phyloP scores from a whole-genome alignment of 1,140 invertebrate genomes.

The Trialeurodes vaporariorum region DNA sequence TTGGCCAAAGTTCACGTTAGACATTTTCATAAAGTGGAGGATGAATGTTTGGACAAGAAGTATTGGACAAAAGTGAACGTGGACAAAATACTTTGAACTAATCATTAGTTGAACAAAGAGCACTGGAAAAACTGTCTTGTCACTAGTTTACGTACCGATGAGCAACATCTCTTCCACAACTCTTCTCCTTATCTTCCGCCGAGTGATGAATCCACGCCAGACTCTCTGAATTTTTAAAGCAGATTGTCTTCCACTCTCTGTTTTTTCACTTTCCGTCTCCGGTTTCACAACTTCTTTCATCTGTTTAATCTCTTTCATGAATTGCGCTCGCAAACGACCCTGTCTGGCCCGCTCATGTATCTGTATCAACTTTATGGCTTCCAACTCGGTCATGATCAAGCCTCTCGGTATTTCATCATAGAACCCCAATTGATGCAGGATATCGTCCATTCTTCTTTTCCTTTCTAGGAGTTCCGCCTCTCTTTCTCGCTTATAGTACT shows the following conservation, averaged over 20 bases:
- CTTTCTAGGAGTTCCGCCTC: conserved; percentile 45
- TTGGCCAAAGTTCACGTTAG: too few species aligned
- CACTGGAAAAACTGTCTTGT: conserved; percentile 6
- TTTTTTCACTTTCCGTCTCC: conserved; percentile 38
- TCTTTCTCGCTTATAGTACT: conserved; percentile 54
- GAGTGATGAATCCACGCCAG: conserved; percentile 65
- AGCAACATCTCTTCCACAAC: conserved; percentile 74
- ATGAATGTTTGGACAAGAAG: too few species aligned
- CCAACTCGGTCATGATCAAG: conserved; percentile 54
- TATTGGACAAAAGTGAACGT: too few species aligned
- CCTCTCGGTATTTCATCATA: conserved; percentile 43
- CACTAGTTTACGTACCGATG: conserved; percentile 43
- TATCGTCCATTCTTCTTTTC: conserved; percentile 48
- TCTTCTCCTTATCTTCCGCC: conserved; percentile 50
- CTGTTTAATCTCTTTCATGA: conserved; percentile 77
- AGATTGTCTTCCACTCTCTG: conserved; percentile 40
- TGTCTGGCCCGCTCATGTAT: conserved; percentile 83
- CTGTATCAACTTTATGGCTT: conserved; percentile 77
- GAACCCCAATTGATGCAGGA: conserved; percentile 52
- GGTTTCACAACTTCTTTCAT: conserved; percentile 52
- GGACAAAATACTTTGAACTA: too few species aligned
- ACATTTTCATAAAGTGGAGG: too few species aligned
- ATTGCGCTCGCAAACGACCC: conserved; percentile 61
- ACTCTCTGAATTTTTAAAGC: conserved; percentile 68
- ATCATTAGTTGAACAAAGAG: too few species aligned